These are phyloP conservation scores for Siphlonurus alternatus DNA, from an alignment of 2,888 invertebrate species.

Conservation along the genomic window DNA sequence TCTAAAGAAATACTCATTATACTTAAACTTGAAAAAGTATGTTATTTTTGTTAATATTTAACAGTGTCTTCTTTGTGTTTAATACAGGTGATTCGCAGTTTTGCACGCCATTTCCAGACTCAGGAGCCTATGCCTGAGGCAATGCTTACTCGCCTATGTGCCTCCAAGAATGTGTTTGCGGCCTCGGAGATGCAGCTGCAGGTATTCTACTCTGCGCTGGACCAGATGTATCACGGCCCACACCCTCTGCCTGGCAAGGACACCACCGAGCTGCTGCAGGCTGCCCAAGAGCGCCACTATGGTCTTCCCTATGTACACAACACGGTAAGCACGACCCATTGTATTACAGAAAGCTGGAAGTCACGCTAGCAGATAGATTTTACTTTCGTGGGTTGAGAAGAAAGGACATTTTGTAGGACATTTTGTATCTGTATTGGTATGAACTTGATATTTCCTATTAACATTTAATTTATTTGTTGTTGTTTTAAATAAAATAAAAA, in stretches of 20 bases:
- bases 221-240: conserved; percentile 71
- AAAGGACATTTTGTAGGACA: no score
- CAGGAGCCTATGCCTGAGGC: conserved; percentile 65
- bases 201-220: conserved; percentile 81
- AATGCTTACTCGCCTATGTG: conserved; percentile 62
- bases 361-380: no score
- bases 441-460: no score
- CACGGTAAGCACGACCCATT: conserved; percentile 39
- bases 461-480: no score
- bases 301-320: conserved; percentile 71
- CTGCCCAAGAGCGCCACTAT: conserved; percentile 68
- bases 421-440: no score
- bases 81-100: conserved; percentile 61
- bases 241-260: conserved; percentile 29
- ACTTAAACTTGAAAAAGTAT: conserved; percentile 1
- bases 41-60: background rate
- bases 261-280: conserved; percentile 57
- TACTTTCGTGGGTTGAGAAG: no score
- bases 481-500: no score
- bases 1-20: background rate
- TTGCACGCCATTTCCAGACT: conserved; percentile 84
- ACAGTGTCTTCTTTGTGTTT: no score
- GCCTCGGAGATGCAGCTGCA: conserved; percentile 81
- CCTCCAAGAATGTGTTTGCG: conserved; percentile 71
- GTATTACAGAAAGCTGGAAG: no score